These are phyloP conservation scores for Maconellicoccus hirsutus DNA, from an alignment of 1,140 invertebrate genomes.

Conservation along the genomic window DNA sequence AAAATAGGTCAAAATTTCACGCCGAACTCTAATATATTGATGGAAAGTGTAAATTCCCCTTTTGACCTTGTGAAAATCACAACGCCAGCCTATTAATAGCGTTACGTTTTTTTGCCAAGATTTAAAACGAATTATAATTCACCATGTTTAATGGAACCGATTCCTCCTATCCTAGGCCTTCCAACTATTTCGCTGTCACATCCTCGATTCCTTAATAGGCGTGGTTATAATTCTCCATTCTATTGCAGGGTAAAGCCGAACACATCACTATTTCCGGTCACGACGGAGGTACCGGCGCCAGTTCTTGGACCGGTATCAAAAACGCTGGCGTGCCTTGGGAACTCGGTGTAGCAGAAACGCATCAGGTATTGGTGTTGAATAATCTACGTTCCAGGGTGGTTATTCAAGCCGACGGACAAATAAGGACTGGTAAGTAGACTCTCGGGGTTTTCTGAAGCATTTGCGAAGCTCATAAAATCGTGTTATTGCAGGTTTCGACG, in stretches of 20 bases:
- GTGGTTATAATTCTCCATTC: neutral
- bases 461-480: neutral
- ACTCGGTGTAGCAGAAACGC: constrained; percentile 91
- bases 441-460: neutral
- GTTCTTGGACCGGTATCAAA: constrained; percentile 94
- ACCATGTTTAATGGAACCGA: no score
- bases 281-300: constrained; percentile 95
- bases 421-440: constrained; percentile 60
- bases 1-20: no score
- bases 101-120: no score
- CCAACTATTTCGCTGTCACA: no score
- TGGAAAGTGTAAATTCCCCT: no score
- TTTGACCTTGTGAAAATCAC: no score
- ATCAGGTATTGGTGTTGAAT: constrained; percentile 91
- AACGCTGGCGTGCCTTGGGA: constrained; percentile 95
- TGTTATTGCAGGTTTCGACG: constrained; percentile 62
- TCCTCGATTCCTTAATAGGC: no score
- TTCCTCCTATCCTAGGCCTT: no score
- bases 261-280: constrained; percentile 98
- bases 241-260: constrained; percentile 80
- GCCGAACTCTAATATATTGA: no score
- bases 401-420: constrained; percentile 89
- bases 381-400: constrained; percentile 88
- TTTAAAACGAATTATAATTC: no score
- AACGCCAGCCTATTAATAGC: no score